Conservation (phyloP, 2,888 invertebrate species). For the Hydropsyche betteni region DNA sequence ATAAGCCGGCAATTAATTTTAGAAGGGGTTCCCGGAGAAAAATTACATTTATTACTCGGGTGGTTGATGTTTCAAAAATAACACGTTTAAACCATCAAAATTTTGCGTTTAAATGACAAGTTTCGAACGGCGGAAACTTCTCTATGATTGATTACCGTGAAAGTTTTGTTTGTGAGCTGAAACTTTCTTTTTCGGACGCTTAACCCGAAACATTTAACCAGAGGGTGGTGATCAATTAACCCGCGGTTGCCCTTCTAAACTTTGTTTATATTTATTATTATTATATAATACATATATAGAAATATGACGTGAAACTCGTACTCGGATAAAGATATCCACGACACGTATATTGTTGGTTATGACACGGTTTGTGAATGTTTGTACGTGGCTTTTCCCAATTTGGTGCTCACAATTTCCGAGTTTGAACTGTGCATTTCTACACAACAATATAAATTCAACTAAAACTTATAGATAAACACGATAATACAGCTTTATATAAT, state of each 20-base stretch:
- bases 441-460: too few relatives aligned
- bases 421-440: too few relatives aligned
- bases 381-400: too few relatives aligned
- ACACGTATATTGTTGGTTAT: too few relatives aligned
- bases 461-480: too few relatives aligned
- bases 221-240: conserved; percentile 26
- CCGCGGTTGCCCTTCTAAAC: conserved; percentile 12
- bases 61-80: conserved; percentile 23
- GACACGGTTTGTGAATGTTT: too few relatives aligned
- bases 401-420: too few relatives aligned
- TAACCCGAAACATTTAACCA: conserved; percentile 32
- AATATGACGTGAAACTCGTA: neutral
- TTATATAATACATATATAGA: conserved; percentile 1
- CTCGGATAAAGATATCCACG: too few relatives aligned
- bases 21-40: neutral
- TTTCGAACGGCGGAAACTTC: conserved; percentile 24
- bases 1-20: too few relatives aligned
- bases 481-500: too few relatives aligned
- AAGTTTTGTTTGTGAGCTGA: conserved; percentile 27
- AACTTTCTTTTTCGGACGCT: conserved; percentile 30
- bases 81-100: conserved; percentile 29
- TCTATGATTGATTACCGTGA: conserved; percentile 27
- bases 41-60: conserved; percentile 10
- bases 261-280: conserved; percentile 4
- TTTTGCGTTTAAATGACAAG: conserved; percentile 33